Evolutionary conservation across 2,113 vertebrate species (phyloP).

Genomic region (Polypterus senegalus): DNA sequence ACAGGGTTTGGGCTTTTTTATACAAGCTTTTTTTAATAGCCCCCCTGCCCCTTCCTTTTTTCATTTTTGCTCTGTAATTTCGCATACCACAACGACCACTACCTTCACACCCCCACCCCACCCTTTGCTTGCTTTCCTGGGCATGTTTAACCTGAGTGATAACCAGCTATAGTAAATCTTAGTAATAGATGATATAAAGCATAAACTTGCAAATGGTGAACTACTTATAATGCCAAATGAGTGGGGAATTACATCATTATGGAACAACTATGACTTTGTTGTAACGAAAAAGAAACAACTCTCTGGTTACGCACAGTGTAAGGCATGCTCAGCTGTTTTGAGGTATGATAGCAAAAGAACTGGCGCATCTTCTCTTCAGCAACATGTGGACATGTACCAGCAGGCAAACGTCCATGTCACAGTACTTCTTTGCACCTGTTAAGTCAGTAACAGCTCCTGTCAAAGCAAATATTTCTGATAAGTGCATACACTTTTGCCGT

Average conservation of each 20-base stretch:
- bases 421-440: not conserved
- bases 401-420: not conserved
- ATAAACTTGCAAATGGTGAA: no score
- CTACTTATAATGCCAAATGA: not conserved
- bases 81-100: no score
- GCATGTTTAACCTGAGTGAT: no score
- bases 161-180: no score
- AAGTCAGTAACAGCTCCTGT: not conserved
- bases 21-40: no score
- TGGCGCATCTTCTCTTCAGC: not conserved
- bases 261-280: not conserved
- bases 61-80: no score
- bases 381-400: not conserved
- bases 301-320: not conserved
- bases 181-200: no score
- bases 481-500: conserved; percentile 1
- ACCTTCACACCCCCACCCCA: no score
- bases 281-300: not conserved
- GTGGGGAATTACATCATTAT: not conserved
- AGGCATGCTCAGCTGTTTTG: not conserved
- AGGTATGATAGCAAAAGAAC: conserved; percentile 1
- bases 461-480: not conserved
- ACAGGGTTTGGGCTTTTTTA: no score
- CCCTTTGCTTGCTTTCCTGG: no score
- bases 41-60: no score